phyloP scores from a whole-genome alignment of 2,888 invertebrate genomes.

The Yponomeuta malinellus region DNA sequence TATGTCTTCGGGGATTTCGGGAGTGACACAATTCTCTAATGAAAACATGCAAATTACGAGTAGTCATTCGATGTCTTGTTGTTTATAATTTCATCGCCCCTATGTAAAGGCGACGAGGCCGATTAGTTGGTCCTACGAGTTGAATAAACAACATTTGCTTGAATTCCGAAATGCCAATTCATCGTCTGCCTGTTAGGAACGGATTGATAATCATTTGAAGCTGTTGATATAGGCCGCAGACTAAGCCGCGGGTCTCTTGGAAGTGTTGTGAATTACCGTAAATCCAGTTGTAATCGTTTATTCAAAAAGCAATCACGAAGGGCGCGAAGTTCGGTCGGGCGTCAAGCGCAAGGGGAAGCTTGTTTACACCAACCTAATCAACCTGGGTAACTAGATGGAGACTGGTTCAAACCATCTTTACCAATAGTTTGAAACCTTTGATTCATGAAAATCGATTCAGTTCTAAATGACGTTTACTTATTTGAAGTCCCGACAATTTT shows the following conservation, averaged over 20 bases:
- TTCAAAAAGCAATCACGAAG: slow-evolving; percentile 35
- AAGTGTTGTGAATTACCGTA: not conserved
- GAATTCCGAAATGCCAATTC: not conserved
- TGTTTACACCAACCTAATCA: not conserved
- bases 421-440: too few species aligned
- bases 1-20: too few species aligned
- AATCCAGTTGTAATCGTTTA: slow-evolving; percentile 2
- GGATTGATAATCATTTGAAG: not conserved
- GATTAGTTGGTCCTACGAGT: too few species aligned
- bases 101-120: not conserved
- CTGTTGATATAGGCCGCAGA: not conserved
- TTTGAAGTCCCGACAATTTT: not conserved
- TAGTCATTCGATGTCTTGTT: too few species aligned
- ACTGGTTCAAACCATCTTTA: not conserved
- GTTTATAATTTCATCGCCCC: too few species aligned
- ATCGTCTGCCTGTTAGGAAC: not conserved
- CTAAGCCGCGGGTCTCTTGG: not conserved
- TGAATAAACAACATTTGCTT: too few species aligned
- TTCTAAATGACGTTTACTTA: not conserved
- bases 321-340: not conserved
- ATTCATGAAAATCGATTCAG: too few species aligned
- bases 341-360: not conserved
- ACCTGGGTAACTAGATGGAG: too few species aligned
- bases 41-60: too few species aligned
- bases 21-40: too few species aligned